These are phyloP conservation scores for Macaca mulatta DNA, from an alignment of 2,113 vertebrate genomes.

Conservation along the genomic window DNA sequence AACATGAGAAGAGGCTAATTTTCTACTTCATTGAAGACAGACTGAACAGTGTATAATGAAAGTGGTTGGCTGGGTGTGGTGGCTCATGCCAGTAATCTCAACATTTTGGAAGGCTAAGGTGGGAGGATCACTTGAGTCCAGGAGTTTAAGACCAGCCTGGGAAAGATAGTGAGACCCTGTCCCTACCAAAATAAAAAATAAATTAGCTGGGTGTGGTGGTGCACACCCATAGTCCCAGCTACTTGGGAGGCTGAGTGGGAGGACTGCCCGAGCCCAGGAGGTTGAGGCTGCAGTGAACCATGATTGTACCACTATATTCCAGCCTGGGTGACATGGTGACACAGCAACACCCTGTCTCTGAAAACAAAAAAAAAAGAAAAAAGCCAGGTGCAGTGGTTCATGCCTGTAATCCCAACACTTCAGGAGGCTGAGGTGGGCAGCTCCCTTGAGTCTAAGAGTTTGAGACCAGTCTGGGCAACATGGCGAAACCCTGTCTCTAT, in stretches of 20 bases:
- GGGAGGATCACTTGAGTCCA: neutral
- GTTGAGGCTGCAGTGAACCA: neutral
- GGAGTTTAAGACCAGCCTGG: neutral
- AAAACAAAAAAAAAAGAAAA: too few relatives aligned
- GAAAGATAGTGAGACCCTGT: neutral
- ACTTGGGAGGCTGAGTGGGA: neutral
- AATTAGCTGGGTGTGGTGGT: neutral
- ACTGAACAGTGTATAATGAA: neutral
- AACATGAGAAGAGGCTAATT: constrained; percentile 6
- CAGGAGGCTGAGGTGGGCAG: too few relatives aligned
- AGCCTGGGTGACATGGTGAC: too few relatives aligned
- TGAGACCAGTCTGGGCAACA: too few relatives aligned
- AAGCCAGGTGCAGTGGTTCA: too few relatives aligned
- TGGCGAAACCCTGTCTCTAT: too few relatives aligned
- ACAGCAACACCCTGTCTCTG: too few relatives aligned
- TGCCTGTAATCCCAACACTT: too few relatives aligned
- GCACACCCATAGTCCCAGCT: neutral
- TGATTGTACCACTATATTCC: too few relatives aligned
- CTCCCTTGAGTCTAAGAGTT: too few relatives aligned
- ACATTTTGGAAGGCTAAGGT: neutral
- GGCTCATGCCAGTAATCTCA: neutral
- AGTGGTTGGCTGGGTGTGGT: neutral
- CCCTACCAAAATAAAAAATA: neutral
- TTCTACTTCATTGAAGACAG: neutral
- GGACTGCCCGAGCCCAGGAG: neutral